phyloP scores from a whole-genome alignment of 1,140 invertebrate species.

The Mactra quadrangularis region DNA sequence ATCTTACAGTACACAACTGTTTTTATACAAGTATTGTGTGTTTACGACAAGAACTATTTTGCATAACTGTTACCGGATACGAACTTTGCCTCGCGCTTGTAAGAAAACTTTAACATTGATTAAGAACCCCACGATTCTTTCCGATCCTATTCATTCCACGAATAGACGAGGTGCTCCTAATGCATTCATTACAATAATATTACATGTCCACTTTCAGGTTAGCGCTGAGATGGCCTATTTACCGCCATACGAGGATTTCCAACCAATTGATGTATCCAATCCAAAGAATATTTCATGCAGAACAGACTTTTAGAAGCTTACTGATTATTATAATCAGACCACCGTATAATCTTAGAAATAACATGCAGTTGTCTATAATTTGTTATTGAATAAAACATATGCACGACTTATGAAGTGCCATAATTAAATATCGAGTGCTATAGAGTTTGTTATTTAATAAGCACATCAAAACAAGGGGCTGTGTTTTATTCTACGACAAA shows the following conservation, averaged over 20 bases:
- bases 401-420: too few species aligned
- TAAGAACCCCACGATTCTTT: neutral
- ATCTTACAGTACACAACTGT: too few species aligned
- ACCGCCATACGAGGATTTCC: conserved; percentile 63
- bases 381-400: too few species aligned
- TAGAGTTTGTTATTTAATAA: too few species aligned
- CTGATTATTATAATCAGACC: too few species aligned
- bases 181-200: neutral
- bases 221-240: conserved; percentile 55
- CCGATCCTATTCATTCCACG: neutral
- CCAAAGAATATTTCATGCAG: conserved; percentile 27
- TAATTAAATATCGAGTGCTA: too few species aligned
- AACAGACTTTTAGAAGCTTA: conserved; percentile 56
- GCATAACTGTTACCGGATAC: too few species aligned
- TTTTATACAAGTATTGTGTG: neutral
- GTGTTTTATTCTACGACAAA: too few species aligned
- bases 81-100: neutral
- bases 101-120: neutral
- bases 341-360: too few species aligned
- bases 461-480: too few species aligned
- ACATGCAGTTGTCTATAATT: too few species aligned
- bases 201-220: conserved; percentile 45
- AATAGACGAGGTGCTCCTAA: neutral
- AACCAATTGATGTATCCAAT: conserved; percentile 7
- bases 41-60: too few species aligned